Base-by-base conservation (phyloP, 2,888 invertebrate species). In the Ctena decussata region DNA sequence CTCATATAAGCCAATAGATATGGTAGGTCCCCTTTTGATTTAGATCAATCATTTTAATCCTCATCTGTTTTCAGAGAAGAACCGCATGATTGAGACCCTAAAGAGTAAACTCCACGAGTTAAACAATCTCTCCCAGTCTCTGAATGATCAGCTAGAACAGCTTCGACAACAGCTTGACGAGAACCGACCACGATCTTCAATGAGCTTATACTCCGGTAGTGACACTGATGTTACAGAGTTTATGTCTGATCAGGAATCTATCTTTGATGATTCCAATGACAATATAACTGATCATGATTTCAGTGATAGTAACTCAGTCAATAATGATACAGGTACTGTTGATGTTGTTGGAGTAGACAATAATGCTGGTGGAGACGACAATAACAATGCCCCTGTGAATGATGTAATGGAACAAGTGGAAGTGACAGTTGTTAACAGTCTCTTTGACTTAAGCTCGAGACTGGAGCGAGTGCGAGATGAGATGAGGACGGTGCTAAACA, bases 71-170 rank as follows among this genome's bases (percentile, higher is more conserved):
- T 77, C 87, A 92, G 92, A 91, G 70, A 90, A 90, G 80, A 87
- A 89, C 80, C 78, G 86, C 49, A 84, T 91, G 86, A 90, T 90
- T 30, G 87, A 92, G 41, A 87, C 86, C 44, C 82, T 92, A 71
- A 88, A 91, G 74, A 82, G 87, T n/a, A 90, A 90, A 70, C 77
- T 92, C 27, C 86, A 90, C 30, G 90, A 92, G 75, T 82, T 92
- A 32, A 91, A 87, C 73, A 86, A 85, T 11, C 73, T 91, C 30
- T 90, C 91, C 12, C 89, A 90, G 80, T 88, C 87, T 15, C 70
- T 93, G 75, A 89, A 90, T 44, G 86, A 89, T 70, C 89, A 93
- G 53, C 84, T 93, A n/a, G 89, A 91, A n/a, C 81, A 89, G 27
- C 77, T 93, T 2, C 80, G 89, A 24, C 86, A 86, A 70, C 89